Evolutionary conservation across 2,888 invertebrate genomes (phyloP).

Genomic region (Carpatolechia fugitivella): DNA sequence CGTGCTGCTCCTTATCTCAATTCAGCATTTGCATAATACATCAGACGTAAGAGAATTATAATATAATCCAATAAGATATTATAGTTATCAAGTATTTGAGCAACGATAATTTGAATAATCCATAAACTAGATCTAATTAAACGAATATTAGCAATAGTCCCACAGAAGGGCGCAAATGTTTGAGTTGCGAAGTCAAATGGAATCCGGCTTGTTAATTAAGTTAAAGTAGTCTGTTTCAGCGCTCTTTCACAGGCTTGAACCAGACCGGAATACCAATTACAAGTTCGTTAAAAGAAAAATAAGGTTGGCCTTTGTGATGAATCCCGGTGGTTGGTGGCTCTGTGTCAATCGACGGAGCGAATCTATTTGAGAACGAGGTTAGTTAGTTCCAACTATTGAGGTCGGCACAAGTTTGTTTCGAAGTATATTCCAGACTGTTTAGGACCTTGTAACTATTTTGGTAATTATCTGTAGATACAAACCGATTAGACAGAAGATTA

Average conservation of each 20-base stretch:
- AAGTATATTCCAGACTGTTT: too few species aligned
- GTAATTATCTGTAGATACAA: too few species aligned
- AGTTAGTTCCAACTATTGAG: too few species aligned
- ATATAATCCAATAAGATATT: neutral
- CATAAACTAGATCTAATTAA: neutral
- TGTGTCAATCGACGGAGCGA: neutral
- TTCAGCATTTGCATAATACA: neutral
- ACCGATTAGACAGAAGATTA: too few species aligned
- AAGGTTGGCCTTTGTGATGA: neutral
- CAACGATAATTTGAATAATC: too few species aligned
- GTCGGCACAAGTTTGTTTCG: too few species aligned
- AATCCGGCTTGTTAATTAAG: conserved; percentile 54
- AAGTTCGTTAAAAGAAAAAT: conserved; percentile 13
- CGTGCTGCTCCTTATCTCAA: neutral
- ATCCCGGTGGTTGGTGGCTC: neutral
- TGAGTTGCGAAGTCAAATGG: conserved; percentile 45
- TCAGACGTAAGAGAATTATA: neutral
- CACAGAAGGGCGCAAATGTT: conserved; percentile 23
- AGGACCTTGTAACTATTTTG: too few species aligned
- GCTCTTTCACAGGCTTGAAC: conserved; percentile 30
- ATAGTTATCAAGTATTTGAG: neutral
- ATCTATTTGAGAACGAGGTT: neutral
- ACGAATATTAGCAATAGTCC: neutral
- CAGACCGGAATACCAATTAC: conserved; percentile 17
- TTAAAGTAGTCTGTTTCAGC: conserved; percentile 43